phyloP scores from a whole-genome alignment of 2,888 invertebrate genomes.

The Linyphia triangularis region DNA sequence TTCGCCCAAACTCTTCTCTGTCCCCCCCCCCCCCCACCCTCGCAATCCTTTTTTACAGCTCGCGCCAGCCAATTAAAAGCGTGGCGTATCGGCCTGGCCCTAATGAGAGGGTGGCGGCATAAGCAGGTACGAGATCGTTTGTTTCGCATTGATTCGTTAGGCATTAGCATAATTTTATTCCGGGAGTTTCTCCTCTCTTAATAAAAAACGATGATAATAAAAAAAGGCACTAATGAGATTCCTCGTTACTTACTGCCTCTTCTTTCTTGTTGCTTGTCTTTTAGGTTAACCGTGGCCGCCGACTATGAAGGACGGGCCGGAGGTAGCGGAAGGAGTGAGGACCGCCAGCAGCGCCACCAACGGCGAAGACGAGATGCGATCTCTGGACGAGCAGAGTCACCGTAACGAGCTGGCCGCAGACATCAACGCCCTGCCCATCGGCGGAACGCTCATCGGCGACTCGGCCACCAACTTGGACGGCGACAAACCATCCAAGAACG shows the following conservation, averaged over 20 bases:
- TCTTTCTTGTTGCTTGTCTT: slow-evolving; percentile 40
- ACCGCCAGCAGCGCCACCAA: slow-evolving; percentile 70
- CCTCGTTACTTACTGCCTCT: slow-evolving; percentile 67
- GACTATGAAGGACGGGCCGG: slow-evolving; percentile 73
- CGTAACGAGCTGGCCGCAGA: slow-evolving; percentile 49
- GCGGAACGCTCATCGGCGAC: slow-evolving; percentile 52
- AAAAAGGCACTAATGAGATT: slow-evolving; percentile 69
- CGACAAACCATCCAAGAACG: background rate
- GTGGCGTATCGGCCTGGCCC: slow-evolving; percentile 60
- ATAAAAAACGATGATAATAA: slow-evolving; percentile 34
- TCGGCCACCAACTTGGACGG: slow-evolving; percentile 63
- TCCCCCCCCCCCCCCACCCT: slow-evolving; percentile 38
- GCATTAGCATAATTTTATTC: slow-evolving; percentile 75
- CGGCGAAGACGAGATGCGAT: slow-evolving; percentile 53
- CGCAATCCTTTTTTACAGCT: slow-evolving; percentile 52
- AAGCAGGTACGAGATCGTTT: slow-evolving; percentile 74
- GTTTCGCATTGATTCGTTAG: slow-evolving; percentile 75
- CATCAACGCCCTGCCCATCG: slow-evolving; percentile 63
- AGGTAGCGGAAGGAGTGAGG: slow-evolving; percentile 66
- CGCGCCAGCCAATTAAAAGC: slow-evolving; percentile 73
- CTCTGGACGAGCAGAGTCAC: slow-evolving; percentile 58
- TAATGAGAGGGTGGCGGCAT: slow-evolving; percentile 75
- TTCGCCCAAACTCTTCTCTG: slow-evolving; percentile 24
- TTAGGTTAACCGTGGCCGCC: slow-evolving; percentile 73
- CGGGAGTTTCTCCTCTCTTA: slow-evolving; percentile 43